These are phyloP conservation scores for Bhutanitis thaidina DNA, from an alignment of 2,888 invertebrate genomes.

Conservation along the genomic window DNA sequence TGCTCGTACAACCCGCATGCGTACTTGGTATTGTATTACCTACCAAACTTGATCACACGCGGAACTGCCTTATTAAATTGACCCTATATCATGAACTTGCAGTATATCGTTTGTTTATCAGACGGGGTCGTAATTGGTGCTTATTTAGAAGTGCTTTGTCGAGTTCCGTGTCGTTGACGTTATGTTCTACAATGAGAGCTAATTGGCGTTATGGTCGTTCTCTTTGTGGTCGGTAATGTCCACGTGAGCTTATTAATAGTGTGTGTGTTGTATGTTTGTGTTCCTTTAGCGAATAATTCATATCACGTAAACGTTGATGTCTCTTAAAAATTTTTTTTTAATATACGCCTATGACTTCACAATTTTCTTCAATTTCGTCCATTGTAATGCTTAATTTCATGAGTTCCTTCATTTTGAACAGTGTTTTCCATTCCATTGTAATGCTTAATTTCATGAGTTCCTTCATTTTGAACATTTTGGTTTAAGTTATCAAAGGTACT, in stretches of 20 bases:
- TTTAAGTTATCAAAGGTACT: too few species aligned
- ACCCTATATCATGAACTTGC: conserved; percentile 6
- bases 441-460: too few species aligned
- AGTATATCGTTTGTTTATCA: conserved; percentile 16
- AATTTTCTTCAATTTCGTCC: too few species aligned
- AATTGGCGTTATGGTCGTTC: conserved; percentile 15
- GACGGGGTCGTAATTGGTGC: conserved; percentile 9
- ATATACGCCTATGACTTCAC: too few species aligned
- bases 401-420: too few species aligned
- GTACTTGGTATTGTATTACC: neutral
- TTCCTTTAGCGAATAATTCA: neutral
- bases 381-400: too few species aligned
- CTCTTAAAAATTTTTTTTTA: too few species aligned
- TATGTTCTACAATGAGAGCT: conserved; percentile 15
- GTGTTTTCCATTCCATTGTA: too few species aligned
- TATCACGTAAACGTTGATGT: too few species aligned
- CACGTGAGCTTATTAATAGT: conserved; percentile 15
- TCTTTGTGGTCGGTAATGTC: conserved; percentile 7
- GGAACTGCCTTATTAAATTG: conserved; percentile 11
- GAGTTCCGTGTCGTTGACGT: conserved; percentile 20
- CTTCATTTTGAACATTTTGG: too few species aligned
- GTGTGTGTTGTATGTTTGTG: neutral
- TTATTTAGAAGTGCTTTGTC: conserved; percentile 8
- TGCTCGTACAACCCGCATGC: too few species aligned
- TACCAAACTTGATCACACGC: neutral